These are phyloP conservation scores for Gephyroberyx darwinii DNA, from an alignment of 2,797 vertebrate genomes.

Conservation along the genomic window DNA sequence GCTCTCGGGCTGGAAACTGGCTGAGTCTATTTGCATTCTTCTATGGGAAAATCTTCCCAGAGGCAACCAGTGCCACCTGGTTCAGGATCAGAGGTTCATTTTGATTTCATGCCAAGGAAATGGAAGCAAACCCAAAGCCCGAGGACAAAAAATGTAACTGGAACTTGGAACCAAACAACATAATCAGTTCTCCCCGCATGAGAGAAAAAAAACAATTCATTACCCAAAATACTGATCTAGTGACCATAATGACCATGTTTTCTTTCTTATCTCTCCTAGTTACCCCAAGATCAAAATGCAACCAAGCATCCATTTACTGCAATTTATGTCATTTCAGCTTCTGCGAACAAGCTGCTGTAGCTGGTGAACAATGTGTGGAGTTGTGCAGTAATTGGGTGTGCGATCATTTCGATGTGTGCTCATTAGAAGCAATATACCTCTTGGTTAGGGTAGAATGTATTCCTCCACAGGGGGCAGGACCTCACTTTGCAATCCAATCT, in stretches of 20 bases:
- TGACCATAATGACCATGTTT: background rate
- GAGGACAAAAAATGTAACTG: constrained; percentile 2
- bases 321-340: background rate
- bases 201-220: background rate
- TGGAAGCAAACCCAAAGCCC: background rate
- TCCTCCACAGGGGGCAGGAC: constrained; percentile 35
- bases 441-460: constrained; percentile 13
- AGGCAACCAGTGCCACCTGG: constrained; percentile 21
- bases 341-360: background rate
- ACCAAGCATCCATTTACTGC: background rate
- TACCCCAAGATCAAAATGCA: background rate
- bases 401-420: constrained; percentile 31
- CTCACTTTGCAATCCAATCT: constrained; percentile 7
- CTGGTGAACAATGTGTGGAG: constrained; percentile 6
- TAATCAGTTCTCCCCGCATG: background rate
- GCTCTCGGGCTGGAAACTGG: constrained; percentile 7
- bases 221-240: background rate
- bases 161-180: constrained; percentile 5
- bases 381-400: constrained; percentile 30
- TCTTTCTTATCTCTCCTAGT: background rate
- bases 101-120: background rate
- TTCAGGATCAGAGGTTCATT: constrained; percentile 3
- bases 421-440: constrained; percentile 33
- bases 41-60: constrained; percentile 11
- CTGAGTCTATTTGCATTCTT: constrained; percentile 31